phyloP scores from a whole-genome alignment of 2,797 vertebrate genomes.

The Streptopelia turtur region DNA sequence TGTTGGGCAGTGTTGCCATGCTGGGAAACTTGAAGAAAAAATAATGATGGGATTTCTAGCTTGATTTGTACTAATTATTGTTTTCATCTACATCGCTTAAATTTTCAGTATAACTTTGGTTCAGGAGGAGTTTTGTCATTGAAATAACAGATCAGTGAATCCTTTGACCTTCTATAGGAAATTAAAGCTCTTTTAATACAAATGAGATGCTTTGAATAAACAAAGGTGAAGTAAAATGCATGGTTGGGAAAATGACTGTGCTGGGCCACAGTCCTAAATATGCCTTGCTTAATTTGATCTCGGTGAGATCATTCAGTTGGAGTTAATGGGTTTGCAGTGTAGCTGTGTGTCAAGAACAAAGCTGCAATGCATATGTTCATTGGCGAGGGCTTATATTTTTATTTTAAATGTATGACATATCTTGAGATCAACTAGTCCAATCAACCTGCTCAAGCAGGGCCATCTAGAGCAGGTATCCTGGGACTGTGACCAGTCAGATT shows the following conservation, averaged over 20 bases:
- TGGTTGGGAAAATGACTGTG: neutral
- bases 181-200: conserved; percentile 11
- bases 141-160: neutral
- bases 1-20: neutral
- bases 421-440: neutral
- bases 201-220: neutral
- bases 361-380: neutral
- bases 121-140: neutral
- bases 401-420: neutral
- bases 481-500: neutral
- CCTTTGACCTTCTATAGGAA: neutral
- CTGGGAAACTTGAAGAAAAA: neutral
- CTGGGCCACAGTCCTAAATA: neutral
- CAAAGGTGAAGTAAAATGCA: neutral
- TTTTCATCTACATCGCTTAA: neutral
- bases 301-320: neutral
- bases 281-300: conserved; percentile 13
- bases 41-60: neutral
- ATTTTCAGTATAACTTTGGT: neutral
- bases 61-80: neutral
- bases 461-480: neutral
- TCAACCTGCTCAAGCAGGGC: neutral
- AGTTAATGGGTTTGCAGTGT: neutral
- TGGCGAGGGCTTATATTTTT: neutral
- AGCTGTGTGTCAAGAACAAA: conserved; percentile 14